Evolutionary conservation across 2,888 invertebrate genomes (phyloP).

Genomic region (Plagiodera versicolora): DNA sequence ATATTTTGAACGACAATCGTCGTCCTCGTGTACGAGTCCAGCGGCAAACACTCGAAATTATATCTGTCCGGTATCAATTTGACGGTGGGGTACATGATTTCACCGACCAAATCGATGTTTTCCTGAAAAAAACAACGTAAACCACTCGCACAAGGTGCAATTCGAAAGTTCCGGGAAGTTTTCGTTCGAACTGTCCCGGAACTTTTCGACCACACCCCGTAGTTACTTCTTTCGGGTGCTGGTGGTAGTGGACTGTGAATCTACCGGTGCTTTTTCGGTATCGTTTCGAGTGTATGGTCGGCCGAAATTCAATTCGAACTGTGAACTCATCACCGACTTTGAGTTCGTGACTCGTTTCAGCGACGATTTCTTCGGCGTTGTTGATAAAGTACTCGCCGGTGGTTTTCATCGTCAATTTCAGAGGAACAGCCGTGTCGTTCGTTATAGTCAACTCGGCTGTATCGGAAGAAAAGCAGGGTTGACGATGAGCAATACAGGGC

Average conservation of each 20-base stretch:
- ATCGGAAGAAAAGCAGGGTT: slow-evolving; percentile 20
- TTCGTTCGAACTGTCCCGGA: too few relatives aligned
- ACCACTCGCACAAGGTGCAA: too few relatives aligned
- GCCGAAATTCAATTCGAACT: slow-evolving; percentile 33
- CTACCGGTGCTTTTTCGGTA: slow-evolving; percentile 40
- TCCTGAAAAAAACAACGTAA: slow-evolving; percentile 64
- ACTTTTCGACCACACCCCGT: too few relatives aligned
- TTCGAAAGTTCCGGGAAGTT: too few relatives aligned
- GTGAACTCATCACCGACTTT: slow-evolving; percentile 4
- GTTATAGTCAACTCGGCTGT: slow-evolving; percentile 60
- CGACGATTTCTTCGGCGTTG: not conserved
- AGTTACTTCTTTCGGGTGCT: slow-evolving; percentile 47
- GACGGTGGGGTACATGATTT: slow-evolving; percentile 71
- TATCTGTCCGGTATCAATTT: slow-evolving; percentile 59
- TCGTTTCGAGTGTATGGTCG: slow-evolving; percentile 35
- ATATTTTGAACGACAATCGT: slow-evolving; percentile 58
- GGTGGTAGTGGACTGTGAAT: slow-evolving; percentile 49
- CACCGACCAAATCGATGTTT: slow-evolving; percentile 63
- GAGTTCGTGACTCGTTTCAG: not conserved
- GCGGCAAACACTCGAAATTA: slow-evolving; percentile 64
- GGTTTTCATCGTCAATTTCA: slow-evolving; percentile 26
- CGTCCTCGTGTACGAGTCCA: slow-evolving; percentile 54
- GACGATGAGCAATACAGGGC: too few relatives aligned
- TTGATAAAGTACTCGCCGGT: slow-evolving; percentile 30
- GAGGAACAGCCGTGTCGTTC: slow-evolving; percentile 58